Evolutionary conservation across 2,113 vertebrate species (phyloP).

Genomic region (Crotalus viridis): DNA sequence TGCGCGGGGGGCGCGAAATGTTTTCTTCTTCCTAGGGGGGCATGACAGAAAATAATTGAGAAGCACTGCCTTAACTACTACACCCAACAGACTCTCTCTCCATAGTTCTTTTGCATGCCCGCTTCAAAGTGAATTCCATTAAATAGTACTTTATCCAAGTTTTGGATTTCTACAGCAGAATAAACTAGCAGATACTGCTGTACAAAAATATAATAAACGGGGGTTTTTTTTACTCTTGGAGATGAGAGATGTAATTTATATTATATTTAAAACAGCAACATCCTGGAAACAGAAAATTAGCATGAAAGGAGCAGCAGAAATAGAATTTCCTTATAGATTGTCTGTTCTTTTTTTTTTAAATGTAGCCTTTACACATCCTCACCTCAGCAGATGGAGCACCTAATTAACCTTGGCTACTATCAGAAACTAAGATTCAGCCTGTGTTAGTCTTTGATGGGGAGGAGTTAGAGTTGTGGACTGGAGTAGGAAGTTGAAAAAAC

Average conservation of each 20-base stretch:
- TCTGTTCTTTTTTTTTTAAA: not conserved
- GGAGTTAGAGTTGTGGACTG: not conserved
- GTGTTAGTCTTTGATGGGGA: not conserved
- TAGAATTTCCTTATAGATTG: not conserved
- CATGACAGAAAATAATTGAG: no score
- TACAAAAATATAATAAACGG: not conserved
- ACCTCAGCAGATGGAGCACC: not conserved
- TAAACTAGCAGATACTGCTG: not conserved
- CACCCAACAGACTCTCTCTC: no score
- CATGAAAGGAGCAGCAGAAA: not conserved
- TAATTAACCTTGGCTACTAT: not conserved
- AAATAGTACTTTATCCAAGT: not conserved
- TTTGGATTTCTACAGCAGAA: not conserved
- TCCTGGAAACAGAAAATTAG: not conserved
- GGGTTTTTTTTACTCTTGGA: not conserved
- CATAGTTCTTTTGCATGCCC: not conserved
- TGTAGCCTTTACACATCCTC: not conserved
- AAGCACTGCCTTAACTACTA: no score
- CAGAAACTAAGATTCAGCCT: not conserved
- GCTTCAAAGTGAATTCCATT: not conserved
- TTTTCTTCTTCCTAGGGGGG: no score
- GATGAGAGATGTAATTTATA: not conserved
- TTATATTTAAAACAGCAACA: not conserved
- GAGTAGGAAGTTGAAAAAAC: not conserved
- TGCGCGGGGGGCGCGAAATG: no score